phyloP scores from a whole-genome alignment of 2,797 vertebrate species.

The Hafferia zeledoni region DNA sequence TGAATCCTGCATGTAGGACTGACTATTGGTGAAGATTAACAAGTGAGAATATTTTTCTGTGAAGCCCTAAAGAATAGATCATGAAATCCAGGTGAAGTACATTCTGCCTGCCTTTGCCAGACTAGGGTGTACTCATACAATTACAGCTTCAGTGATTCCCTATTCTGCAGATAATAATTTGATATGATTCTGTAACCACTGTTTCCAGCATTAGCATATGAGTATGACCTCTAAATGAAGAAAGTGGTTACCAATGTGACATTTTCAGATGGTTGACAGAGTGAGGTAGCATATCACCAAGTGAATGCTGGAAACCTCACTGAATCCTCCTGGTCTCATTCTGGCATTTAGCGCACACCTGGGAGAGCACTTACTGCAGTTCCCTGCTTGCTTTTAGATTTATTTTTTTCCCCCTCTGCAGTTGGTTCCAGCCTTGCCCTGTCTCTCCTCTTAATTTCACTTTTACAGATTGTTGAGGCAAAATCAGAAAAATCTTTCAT shows the following conservation, averaged over 20 bases:
- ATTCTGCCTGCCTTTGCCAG: background rate
- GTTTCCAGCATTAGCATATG: background rate
- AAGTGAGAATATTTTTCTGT: background rate
- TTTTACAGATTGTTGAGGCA: background rate
- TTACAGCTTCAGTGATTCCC: background rate
- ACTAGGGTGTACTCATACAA: background rate
- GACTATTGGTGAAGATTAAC: background rate
- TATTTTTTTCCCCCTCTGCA: background rate
- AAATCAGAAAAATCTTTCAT: background rate
- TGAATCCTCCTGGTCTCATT: accelerated
- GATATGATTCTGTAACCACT: background rate
- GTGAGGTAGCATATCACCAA: background rate
- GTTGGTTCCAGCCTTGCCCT: background rate
- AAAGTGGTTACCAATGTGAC: background rate
- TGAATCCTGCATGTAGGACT: background rate
- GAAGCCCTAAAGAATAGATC: background rate
- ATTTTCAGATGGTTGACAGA: background rate
- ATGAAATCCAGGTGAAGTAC: background rate
- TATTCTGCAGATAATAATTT: background rate
- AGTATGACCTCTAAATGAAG: background rate
- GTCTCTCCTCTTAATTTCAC: background rate
- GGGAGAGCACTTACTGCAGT: background rate
- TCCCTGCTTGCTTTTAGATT: background rate
- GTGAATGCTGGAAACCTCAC: background rate
- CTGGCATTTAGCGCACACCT: background rate